Evolutionary conservation across 1,140 invertebrate genomes (phyloP), one percentile per base, ranked within the genome.

Genomic region (Brachionus koreanus): DNA sequence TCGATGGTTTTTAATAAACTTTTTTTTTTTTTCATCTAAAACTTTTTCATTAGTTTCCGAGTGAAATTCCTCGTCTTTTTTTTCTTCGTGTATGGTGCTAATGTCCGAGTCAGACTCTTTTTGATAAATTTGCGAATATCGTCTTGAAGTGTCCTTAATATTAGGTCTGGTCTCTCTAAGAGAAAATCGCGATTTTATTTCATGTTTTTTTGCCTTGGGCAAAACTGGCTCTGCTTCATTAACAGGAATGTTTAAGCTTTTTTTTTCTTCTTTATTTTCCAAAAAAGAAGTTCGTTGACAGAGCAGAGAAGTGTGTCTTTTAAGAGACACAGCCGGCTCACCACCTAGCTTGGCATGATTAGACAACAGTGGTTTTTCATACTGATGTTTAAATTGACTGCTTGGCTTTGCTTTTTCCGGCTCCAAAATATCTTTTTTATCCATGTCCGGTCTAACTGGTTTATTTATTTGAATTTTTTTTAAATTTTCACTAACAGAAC

Each of bases 101-200:
- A 74, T 74, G 16, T 69, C 65, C 37, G 65, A 69, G 19, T 69
- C 65, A 3, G 65, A 37, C 9, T 69, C 65, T 69, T 39, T 69
- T 39, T 69, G 65, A 33, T 69, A 69, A 16, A 69, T 69, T 69
- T 69, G 65, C 9, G 65, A 69, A 9, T 69, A 69, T 37, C 65
- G 13, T 16, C 65, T 69, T 16, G 2, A 10, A 10, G n/a, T 39
- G n/a, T 69, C 65, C 35, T 69, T 69, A 39, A 39, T 19, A 69
- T 19, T 69, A 3, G 65, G 65, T 16, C 65, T 37, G 9, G 65
- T 69, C 9, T 69, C 65, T 16, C 65, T 37, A 4, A 69, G 7
- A n/a, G 65, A 69, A 69, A 69, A 69, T 39, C 65, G n/a, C 6
- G 65, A 69, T 16, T 69, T 69, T n/a, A 69, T 69, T 39, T 69